Conservation (phyloP, 2,113 vertebrate genomes). For the Ammodramus savannarum region DNA sequence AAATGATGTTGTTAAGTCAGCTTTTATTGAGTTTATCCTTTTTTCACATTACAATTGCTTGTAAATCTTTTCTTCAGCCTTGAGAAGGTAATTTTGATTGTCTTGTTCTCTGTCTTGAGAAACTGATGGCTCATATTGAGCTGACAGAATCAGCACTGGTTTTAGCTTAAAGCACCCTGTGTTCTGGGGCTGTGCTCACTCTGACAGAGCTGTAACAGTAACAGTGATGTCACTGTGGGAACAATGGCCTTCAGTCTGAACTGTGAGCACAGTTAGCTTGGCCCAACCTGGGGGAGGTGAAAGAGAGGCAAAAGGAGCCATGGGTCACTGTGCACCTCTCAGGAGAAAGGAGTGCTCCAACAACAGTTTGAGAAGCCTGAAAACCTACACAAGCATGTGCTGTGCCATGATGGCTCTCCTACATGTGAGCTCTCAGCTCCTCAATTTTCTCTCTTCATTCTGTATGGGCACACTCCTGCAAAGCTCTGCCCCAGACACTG, state of each 20-base stretch:
- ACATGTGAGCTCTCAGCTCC: neutral
- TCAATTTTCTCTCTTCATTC: neutral
- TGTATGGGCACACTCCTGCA: neutral
- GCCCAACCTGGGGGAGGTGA: neutral
- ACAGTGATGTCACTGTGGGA: neutral
- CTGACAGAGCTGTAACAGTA: neutral
- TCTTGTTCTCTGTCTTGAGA: neutral
- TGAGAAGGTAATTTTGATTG: neutral
- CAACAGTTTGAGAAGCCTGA: neutral
- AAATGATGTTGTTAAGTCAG: neutral
- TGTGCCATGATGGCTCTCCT: neutral
- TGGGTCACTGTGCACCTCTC: neutral
- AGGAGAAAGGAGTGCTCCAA: neutral
- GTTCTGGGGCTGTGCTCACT: neutral
- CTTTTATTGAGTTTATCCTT: neutral
- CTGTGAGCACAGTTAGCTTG: neutral
- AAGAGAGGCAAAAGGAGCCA: neutral
- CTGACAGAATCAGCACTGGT: neutral
- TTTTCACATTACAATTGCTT: neutral
- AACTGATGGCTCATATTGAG: neutral
- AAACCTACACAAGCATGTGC: neutral
- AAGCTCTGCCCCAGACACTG: neutral
- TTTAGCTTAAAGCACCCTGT: neutral
- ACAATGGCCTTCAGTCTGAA: neutral
- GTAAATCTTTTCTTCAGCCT: neutral